Base-by-base conservation (phyloP, 2,113 vertebrate species). In the Gobio gobio region DNA sequence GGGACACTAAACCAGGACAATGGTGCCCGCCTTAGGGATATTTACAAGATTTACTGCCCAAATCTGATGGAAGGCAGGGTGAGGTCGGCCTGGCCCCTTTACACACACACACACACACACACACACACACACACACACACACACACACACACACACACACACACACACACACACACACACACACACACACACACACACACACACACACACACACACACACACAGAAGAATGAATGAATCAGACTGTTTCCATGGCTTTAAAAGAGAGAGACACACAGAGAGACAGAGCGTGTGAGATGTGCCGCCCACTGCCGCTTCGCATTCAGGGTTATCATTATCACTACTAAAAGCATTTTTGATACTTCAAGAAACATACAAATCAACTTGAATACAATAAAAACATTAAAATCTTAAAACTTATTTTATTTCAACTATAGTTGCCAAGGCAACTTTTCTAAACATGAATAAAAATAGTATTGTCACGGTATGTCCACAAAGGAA, bases 1-100 rank as follows among this genome's bases (percentile, higher is more conserved):
- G 51, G 63, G 29, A 76, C 24, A 74, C 80, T 54, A 51, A 70
- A 64, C 33, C 49, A 40, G n/a, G 36, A 93, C 92, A 93, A 93
- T 90, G 86, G 47, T 43, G 2, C 5, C 18, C 45, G 61, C 91
- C 89, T 92, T 91, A 87, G 86, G 90, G 90, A 91, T 93, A 92
- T 93, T 93, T 93, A 94, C 91, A 93, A 91, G 91, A 94, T 93
- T 94, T 94, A 94, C 91, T 91, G 90, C 82, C 89, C 87, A 90
- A 86, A 87, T 88, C 90, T 91, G 86, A 78, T 47, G 51, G 91
- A 74, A 84, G 91, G 12, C 75, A 86, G 88, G 61, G 5, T 6
- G 80, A 78, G 86, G 86, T 83, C 68, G 78, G 33, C 63, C 0
- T 80, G 89, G 92, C 91, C 92, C 89, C 88, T 89, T 74, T 87